Conservation (phyloP, 2,113 vertebrate genomes). For the Psammodynastes pulverulentus region DNA sequence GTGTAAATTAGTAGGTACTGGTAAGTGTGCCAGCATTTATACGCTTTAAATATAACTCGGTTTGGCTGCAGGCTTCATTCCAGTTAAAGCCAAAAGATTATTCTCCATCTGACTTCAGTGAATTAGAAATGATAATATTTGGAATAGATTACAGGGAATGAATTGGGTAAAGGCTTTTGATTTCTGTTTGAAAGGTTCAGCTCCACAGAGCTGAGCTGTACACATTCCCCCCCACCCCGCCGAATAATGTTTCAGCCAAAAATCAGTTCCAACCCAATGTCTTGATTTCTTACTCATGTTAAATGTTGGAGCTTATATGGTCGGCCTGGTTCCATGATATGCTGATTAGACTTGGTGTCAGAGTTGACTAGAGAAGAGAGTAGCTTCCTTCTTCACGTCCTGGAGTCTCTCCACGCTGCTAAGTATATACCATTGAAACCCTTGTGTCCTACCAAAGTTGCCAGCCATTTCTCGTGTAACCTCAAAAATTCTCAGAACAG, state of each 20-base stretch:
- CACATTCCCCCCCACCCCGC: background rate
- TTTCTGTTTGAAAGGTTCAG: background rate
- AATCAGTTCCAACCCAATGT: background rate
- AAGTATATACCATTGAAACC: background rate
- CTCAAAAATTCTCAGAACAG: background rate
- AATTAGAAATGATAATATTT: background rate
- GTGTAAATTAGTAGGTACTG: background rate
- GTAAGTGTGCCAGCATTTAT: background rate
- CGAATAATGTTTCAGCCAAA: background rate
- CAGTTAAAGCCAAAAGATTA: background rate
- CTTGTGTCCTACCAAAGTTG: background rate
- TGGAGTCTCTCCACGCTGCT: background rate
- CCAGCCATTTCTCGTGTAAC: background rate
- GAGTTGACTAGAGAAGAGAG: background rate
- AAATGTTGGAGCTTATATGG: background rate
- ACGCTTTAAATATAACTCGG: background rate
- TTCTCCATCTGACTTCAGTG: background rate
- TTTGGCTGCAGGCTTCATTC: background rate
- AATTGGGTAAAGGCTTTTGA: background rate
- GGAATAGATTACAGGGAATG: background rate
- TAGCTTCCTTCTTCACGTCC: background rate
- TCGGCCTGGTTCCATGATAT: background rate
- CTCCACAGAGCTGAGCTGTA: background rate
- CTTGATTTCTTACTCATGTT: background rate
- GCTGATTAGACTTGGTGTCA: background rate